A percentile compares a stretch with the other conserved stretches of the same genome.
Evolutionary conservation across 1,140 invertebrate species (phyloP).

Genomic region (Drosophila carrolli): DNA sequence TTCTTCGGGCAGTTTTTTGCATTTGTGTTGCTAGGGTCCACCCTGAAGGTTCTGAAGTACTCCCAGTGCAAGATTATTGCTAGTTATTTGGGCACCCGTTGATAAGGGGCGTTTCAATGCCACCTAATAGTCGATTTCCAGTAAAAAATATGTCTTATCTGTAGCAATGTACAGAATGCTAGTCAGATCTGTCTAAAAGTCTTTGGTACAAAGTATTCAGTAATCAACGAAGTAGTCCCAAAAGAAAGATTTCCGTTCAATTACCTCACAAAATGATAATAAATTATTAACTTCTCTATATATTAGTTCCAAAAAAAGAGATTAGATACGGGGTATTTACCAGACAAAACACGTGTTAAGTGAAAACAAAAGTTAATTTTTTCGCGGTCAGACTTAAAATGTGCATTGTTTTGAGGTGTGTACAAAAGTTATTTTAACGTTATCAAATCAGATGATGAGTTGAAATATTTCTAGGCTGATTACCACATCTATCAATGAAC

Average conservation of each 20-base stretch:
- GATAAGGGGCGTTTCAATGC: constrained; percentile 26
- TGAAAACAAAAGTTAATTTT: constrained; percentile 23
- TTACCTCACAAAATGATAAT: constrained; percentile 1
- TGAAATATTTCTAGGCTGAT: constrained; percentile 12
- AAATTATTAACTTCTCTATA: constrained; percentile 1
- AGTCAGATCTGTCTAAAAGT: neutral
- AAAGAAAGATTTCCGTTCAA: constrained; percentile 8
- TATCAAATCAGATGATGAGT: constrained; percentile 25
- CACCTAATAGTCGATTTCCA: constrained; percentile 5
- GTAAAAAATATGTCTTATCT: constrained; percentile 3
- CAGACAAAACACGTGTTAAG: constrained; percentile 35
- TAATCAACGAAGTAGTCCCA: constrained; percentile 18
- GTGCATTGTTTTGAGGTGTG: constrained; percentile 10
- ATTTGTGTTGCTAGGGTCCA: constrained; percentile 45
- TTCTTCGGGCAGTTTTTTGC: neutral
- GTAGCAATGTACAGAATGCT: too few species aligned
- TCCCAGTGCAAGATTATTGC: constrained; percentile 14
- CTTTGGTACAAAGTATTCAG: neutral
- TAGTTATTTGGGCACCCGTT: neutral
- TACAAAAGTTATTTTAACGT: neutral
- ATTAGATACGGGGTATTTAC: constrained; percentile 28
- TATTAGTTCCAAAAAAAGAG: neutral
- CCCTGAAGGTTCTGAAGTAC: constrained; percentile 14
- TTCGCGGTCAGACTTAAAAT: too few species aligned
- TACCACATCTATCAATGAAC: constrained; percentile 13